Evolutionary conservation across 1,140 invertebrate genomes (phyloP).

Genomic region (Octopus sinensis): DNA sequence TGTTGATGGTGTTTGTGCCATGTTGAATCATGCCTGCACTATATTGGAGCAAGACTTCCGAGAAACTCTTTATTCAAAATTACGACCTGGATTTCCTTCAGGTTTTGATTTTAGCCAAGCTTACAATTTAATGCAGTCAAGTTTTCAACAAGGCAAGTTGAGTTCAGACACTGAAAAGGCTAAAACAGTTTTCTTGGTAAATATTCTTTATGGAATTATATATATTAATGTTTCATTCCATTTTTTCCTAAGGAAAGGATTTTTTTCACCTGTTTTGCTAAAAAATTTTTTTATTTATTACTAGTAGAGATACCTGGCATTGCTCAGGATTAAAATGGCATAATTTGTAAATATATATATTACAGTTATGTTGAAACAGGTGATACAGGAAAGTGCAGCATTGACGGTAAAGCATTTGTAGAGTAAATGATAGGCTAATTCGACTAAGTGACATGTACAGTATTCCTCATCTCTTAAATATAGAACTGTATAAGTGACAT

Average conservation of each 20-base stretch:
- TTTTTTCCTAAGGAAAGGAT: not conserved
- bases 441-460: too few species aligned
- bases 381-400: too few species aligned
- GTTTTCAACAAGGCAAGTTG: conserved; percentile 77
- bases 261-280: not conserved
- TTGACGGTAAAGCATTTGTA: too few species aligned
- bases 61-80: conserved; percentile 70
- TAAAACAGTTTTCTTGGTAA: conserved; percentile 71
- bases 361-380: too few species aligned
- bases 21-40: conserved; percentile 89
- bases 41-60: conserved; percentile 85
- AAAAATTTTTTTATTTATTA: not conserved
- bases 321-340: too few species aligned
- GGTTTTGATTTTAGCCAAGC: conserved; percentile 57
- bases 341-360: too few species aligned
- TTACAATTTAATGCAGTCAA: conserved; percentile 73
- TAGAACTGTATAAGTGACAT: too few species aligned
- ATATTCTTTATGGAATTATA: conserved; percentile 26
- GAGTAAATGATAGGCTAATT: too few species aligned
- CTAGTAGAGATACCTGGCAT: too few species aligned
- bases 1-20: conserved; percentile 92
- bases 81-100: conserved; percentile 76
- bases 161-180: conserved; percentile 74
- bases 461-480: too few species aligned
- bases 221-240: not conserved